These are phyloP conservation scores for Bujurquina vittata DNA, from an alignment of 2,113 vertebrate species.

Conservation along the genomic window DNA sequence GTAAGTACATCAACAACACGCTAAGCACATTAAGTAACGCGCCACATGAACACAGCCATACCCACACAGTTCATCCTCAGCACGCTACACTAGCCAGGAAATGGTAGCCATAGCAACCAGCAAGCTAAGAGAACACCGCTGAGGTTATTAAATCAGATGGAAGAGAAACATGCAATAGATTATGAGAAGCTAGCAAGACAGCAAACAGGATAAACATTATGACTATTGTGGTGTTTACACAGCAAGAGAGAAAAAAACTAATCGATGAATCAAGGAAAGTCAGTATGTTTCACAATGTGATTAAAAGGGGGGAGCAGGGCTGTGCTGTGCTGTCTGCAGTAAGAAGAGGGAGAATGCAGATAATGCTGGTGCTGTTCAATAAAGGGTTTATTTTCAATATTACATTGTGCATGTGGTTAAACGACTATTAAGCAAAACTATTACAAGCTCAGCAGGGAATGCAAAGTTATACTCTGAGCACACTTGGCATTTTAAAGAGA, in stretches of 20 bases:
- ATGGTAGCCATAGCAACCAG: conserved; percentile 62
- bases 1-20: conserved; percentile 21
- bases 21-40: conserved; percentile 17
- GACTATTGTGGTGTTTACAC: neutral
- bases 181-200: conserved; percentile 9
- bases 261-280: neutral
- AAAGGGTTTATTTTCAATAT: neutral
- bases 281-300: conserved; percentile 3
- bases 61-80: conserved; percentile 45
- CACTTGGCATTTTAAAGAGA: neutral
- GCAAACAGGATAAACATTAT: neutral
- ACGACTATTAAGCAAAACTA: neutral
- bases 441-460: neutral
- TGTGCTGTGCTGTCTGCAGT: neutral
- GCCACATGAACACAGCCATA: conserved; percentile 21
- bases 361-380: neutral
- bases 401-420: neutral
- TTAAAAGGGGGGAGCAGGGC: neutral
- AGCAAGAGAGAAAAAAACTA: neutral
- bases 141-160: conserved; percentile 58
- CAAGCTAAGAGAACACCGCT: conserved; percentile 42
- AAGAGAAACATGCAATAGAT: conserved; percentile 27
- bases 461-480: neutral
- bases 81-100: conserved; percentile 54
- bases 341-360: neutral